A percentile compares a stretch with the other conserved stretches of the same genome.
These are phyloP conservation scores for Misgurnus mizolepis DNA, from an alignment of 2,113 vertebrate genomes.

Conservation along the genomic window DNA sequence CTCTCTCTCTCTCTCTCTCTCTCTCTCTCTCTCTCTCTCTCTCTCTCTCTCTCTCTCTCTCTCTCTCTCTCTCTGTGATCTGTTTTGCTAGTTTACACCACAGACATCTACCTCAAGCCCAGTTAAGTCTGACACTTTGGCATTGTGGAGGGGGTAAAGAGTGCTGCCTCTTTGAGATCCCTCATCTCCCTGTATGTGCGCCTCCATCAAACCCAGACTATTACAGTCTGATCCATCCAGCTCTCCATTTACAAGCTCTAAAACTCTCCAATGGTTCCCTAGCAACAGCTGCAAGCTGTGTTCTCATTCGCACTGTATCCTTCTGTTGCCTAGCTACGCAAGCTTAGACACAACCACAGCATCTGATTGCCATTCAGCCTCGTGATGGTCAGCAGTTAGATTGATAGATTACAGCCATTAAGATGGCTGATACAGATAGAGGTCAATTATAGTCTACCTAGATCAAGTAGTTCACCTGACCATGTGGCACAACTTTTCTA, in stretches of 20 bases:
- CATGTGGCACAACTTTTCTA: too few species aligned
- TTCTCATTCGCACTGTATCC: constrained; percentile 69
- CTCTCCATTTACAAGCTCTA: constrained; percentile 71
- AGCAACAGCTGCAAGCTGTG: constrained; percentile 77
- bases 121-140: constrained; percentile 73
- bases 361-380: constrained; percentile 56
- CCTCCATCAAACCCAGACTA: constrained; percentile 77
- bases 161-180: constrained; percentile 63
- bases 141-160: constrained; percentile 66
- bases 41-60: too few species aligned
- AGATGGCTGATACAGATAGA: background rate
- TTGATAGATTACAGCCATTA: background rate
- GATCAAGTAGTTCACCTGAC: background rate
- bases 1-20: too few species aligned
- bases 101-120: constrained; percentile 62
- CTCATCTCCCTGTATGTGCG: constrained; percentile 74
- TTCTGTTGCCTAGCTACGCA: constrained; percentile 80
- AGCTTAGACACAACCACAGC: constrained; percentile 71
- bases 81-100: constrained; percentile 69
- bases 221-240: constrained; percentile 76
- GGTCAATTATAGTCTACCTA: background rate
- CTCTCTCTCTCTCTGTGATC: too few species aligned
- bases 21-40: too few species aligned
- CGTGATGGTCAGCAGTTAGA: constrained; percentile 21
- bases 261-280: constrained; percentile 79